These are phyloP conservation scores for Sanderia malayensis DNA, from an alignment of 30 jellyfish, hydroid and myxozoan genomes.

Conservation along the genomic window DNA sequence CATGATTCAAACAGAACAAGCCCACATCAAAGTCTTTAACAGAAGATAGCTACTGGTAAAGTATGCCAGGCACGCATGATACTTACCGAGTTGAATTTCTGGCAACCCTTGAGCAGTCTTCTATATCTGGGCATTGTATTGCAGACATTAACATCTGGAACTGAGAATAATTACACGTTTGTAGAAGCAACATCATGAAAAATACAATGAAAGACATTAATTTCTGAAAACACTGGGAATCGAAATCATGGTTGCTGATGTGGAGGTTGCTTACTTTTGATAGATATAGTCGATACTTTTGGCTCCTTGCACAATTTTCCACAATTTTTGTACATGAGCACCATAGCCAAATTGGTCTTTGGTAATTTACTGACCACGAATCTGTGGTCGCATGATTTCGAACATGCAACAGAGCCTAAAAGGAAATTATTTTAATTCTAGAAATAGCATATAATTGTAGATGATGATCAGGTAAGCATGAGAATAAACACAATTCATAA, in stretches of 20 bases:
- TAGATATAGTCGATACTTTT: slow-evolving; percentile 29
- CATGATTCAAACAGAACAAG: too few species aligned
- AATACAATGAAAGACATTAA: too few species aligned
- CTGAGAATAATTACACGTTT: background rate
- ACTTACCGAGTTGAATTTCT: background rate
- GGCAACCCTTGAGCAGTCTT: background rate
- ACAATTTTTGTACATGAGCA: slow-evolving; percentile 13
- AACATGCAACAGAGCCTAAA: slow-evolving; percentile 34
- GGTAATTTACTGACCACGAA: slow-evolving; percentile 45
- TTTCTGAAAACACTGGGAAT: too few species aligned
- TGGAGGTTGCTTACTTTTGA: slow-evolving; percentile 7
- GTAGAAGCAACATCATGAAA: too few species aligned
- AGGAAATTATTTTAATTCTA: too few species aligned
- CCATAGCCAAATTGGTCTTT: slow-evolving; percentile 58
- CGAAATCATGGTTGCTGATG: too few species aligned
- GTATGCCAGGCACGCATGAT: too few species aligned
- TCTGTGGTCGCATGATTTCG: slow-evolving; percentile 25
- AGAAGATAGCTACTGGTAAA: too few species aligned
- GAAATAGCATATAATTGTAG: too few species aligned
- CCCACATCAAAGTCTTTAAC: too few species aligned
- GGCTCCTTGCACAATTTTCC: slow-evolving; percentile 37
- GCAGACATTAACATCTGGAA: background rate
- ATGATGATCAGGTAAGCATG: too few species aligned
- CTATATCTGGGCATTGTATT: background rate
- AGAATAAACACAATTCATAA: too few species aligned